These are phyloP conservation scores for Dendrolimus punctatus DNA, from an alignment of 1,140 invertebrate species.

Conservation along the genomic window DNA sequence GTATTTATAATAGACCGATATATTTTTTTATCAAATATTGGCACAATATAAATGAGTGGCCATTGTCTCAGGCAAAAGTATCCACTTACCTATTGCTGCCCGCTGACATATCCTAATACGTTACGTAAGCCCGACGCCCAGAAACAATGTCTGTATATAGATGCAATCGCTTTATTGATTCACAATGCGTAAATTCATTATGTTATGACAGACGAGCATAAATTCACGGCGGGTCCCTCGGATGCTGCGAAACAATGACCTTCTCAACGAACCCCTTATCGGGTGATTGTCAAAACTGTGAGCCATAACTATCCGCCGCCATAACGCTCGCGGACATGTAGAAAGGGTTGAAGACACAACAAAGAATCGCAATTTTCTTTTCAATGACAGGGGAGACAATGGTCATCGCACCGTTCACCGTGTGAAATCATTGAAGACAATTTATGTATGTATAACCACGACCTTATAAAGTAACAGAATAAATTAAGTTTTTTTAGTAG, in stretches of 20 bases:
- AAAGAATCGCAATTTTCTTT: constrained; percentile 48
- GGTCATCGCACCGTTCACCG: constrained; percentile 46
- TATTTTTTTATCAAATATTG: constrained; percentile 19
- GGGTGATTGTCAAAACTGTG: constrained; percentile 38
- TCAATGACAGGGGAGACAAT: constrained; percentile 53
- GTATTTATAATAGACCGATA: constrained; percentile 10
- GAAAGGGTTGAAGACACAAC: constrained; percentile 54
- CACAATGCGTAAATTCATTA: constrained; percentile 69
- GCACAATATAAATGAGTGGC: constrained; percentile 30
- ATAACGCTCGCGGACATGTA: constrained; percentile 50
- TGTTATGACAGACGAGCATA: constrained; percentile 70
- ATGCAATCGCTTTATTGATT: constrained; percentile 66
- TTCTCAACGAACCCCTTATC: constrained; percentile 32
- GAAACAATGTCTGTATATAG: constrained; percentile 54
- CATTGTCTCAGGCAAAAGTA: constrained; percentile 40
- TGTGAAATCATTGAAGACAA: constrained; percentile 45
- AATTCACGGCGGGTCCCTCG: constrained; percentile 60
- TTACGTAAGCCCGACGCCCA: constrained; percentile 56
- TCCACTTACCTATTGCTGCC: constrained; percentile 37
- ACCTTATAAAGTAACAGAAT: constrained; percentile 14
- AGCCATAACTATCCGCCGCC: constrained; percentile 53
- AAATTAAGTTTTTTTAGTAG: constrained; percentile 16
- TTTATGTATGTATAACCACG: constrained; percentile 7
- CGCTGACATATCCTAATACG: constrained; percentile 46
- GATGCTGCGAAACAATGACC: constrained; percentile 63